Conservation (phyloP, 2,888 invertebrate species). For the Melikaiella ostensackeni region DNA sequence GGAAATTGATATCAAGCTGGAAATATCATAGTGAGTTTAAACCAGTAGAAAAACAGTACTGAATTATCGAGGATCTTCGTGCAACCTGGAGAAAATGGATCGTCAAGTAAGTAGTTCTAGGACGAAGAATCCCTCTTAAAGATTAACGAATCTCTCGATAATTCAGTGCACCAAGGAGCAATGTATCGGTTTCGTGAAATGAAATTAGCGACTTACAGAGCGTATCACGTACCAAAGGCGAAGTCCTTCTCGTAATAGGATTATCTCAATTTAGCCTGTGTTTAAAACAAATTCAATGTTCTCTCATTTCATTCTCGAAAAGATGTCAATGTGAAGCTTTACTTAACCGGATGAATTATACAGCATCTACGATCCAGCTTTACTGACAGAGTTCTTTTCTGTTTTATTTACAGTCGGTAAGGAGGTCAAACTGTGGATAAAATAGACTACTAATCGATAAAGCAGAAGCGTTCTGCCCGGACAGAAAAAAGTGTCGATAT, state of each 20-base stretch:
- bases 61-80: conserved; percentile 8
- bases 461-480: background rate
- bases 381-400: background rate
- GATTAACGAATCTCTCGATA: conserved; percentile 36
- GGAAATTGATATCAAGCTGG: background rate
- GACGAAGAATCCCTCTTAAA: conserved; percentile 21
- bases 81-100: conserved; percentile 4
- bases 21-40: background rate
- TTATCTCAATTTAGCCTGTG: conserved; percentile 27
- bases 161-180: conserved; percentile 26
- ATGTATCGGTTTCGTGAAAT: conserved; percentile 18
- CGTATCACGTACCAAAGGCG: conserved; percentile 34
- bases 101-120: conserved; percentile 1
- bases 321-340: background rate
- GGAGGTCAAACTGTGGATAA: background rate
- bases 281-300: conserved; percentile 18
- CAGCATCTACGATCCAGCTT: background rate
- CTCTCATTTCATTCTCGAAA: background rate
- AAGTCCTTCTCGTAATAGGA: conserved; percentile 17
- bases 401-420: background rate
- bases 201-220: conserved; percentile 32
- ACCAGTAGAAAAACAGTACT: background rate
- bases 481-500: background rate
- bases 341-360: background rate
- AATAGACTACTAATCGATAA: background rate